Evolutionary conservation across 53 echinoderm and acorn worm genomes (phyloP).

Genomic region (Zoroaster sp.): DNA sequence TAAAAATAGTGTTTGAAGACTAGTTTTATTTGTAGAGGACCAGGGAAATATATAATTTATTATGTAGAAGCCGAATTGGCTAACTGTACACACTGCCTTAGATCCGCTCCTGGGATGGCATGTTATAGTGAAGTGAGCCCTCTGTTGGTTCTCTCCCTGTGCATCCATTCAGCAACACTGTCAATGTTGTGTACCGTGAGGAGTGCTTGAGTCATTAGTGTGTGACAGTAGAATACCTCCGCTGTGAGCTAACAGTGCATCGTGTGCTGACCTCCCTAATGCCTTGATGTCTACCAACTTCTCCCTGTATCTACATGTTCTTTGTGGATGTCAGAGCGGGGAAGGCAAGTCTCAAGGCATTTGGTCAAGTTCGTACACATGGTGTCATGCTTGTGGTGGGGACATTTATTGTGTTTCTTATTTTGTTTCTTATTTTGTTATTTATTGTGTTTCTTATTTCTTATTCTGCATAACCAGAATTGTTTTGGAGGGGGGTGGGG

Average conservation of each 20-base stretch:
- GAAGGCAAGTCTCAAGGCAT: neutral
- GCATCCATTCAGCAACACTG: conserved; percentile 88
- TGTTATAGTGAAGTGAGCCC: neutral
- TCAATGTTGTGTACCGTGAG: conserved; percentile 91
- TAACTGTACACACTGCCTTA: conserved; percentile 89
- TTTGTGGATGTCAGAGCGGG: conserved; percentile 3
- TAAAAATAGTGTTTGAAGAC: too few relatives aligned
- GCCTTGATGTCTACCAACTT: neutral
- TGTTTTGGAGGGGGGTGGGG: too few relatives aligned
- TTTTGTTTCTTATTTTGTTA: neutral
- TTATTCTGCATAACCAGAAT: too few relatives aligned
- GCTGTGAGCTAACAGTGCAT: conserved; percentile 36
- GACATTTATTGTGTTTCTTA: conserved; percentile 20
- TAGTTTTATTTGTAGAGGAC: too few relatives aligned
- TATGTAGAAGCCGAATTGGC: too few relatives aligned
- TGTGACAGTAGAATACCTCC: conserved; percentile 97
- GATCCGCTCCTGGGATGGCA: conserved; percentile 93
- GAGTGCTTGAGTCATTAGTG: conserved; percentile 99
- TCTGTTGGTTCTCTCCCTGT: neutral
- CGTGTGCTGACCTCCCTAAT: conserved; percentile 10
- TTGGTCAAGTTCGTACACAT: conserved; percentile 10
- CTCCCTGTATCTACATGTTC: conserved; percentile 5
- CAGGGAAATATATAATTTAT: too few relatives aligned
- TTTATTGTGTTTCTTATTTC: too few relatives aligned
- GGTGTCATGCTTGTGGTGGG: conserved; percentile 55